Conservation (phyloP, 2,797 vertebrate species). For the Sebastes matsubarae region DNA sequence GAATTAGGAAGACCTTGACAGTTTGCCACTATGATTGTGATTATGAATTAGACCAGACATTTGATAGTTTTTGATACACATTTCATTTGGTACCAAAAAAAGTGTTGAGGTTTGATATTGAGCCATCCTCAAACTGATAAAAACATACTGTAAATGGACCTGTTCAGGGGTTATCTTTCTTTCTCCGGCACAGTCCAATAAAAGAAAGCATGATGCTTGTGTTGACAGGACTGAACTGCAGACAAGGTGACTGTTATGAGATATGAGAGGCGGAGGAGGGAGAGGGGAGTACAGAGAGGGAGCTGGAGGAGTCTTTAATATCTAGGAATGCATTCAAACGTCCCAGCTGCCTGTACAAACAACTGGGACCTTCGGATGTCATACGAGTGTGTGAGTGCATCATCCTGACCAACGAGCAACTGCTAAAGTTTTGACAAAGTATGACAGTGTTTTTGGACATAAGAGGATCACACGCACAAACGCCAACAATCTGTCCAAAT, state of each 20-base stretch:
- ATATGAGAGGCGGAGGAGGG: background rate
- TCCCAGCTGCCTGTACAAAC: conserved; percentile 43
- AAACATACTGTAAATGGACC: background rate
- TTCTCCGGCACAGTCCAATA: background rate
- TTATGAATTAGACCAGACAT: background rate
- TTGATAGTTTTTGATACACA: background rate
- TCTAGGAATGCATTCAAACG: conserved; percentile 54
- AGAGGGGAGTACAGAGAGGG: background rate
- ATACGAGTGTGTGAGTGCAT: background rate
- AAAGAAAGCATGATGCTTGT: background rate
- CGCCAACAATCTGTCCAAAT: background rate
- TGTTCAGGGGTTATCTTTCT: background rate
- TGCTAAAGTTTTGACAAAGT: background rate
- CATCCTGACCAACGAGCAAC: background rate
- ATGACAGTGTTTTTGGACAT: conserved; percentile 8
- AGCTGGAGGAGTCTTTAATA: conserved; percentile 37
- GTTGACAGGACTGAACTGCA: conserved; percentile 6
- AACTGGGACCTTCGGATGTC: conserved; percentile 32
- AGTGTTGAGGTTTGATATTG: background rate
- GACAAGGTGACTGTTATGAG: conserved; percentile 18
- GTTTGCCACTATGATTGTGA: too few relatives aligned
- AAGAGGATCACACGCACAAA: background rate
- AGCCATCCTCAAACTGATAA: background rate
- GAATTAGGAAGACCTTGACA: too few relatives aligned
- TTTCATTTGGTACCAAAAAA: background rate